Percentiles rank a stretch among this genome's conserved stretches.
Conservation (phyloP, 2,113 vertebrate species). For the Semicossyphus pulcher region DNA sequence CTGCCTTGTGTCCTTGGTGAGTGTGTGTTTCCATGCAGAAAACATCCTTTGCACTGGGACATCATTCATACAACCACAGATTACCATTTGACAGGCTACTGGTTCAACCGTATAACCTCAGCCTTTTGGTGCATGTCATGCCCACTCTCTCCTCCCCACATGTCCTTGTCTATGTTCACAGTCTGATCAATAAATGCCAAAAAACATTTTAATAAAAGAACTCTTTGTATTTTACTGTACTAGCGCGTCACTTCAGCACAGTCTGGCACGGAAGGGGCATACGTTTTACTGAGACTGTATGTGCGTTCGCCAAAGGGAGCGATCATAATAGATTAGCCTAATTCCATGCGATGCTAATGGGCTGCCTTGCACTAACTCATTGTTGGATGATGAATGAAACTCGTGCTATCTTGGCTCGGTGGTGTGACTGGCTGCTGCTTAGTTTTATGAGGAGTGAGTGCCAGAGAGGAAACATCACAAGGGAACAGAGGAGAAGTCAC, state of each 20-base stretch:
- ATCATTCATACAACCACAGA: conserved; percentile 8
- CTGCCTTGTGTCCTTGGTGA: not conserved
- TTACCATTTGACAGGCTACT: not conserved
- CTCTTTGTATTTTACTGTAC: not conserved
- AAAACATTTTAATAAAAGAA: too few species aligned
- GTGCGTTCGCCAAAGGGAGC: conserved; percentile 42
- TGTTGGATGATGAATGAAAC: conserved; percentile 52
- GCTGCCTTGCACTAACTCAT: conserved; percentile 14
- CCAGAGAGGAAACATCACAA: conserved; percentile 3
- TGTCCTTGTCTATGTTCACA: too few species aligned
- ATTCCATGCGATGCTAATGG: conserved; percentile 52
- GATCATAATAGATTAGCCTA: conserved; percentile 50
- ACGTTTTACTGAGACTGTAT: conserved; percentile 17
- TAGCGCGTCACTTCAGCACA: conserved; percentile 1
- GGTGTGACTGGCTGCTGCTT: conserved; percentile 27
- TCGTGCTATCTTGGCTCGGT: not conserved
- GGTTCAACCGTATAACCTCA: too few species aligned
- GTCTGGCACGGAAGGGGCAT: conserved; percentile 27
- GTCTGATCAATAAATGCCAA: too few species aligned
- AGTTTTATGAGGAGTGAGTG: not conserved
- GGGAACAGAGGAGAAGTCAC: conserved; percentile 14
- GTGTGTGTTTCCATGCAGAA: conserved; percentile 20
- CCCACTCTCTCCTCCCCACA: too few species aligned
- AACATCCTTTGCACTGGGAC: not conserved
- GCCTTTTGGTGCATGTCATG: too few species aligned